Evolutionary conservation across 2,797 vertebrate genomes (phyloP).

Genomic region (Cynodonichthys magdalenae): DNA sequence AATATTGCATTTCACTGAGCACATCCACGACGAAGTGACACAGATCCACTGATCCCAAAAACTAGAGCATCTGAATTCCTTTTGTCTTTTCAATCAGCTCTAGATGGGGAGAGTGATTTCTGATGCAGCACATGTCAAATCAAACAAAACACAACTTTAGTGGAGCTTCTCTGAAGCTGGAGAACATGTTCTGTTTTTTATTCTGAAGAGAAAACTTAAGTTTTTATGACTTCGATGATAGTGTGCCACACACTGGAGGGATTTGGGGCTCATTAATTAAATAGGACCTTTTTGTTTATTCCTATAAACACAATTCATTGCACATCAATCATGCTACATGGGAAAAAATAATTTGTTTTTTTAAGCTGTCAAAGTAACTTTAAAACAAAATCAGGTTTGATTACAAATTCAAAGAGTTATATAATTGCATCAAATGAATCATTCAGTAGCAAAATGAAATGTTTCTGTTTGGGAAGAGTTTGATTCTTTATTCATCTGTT

Average conservation of each 20-base stretch:
- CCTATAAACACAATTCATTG: background rate
- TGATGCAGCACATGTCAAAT: slow-evolving; percentile 1
- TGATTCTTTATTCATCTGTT: slow-evolving; percentile 10
- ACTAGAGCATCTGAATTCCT: slow-evolving; percentile 1
- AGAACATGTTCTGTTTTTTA: no score
- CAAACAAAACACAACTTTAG: background rate
- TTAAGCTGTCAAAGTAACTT: slow-evolving; percentile 9
- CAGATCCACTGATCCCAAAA: background rate
- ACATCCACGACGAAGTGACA: slow-evolving; percentile 8
- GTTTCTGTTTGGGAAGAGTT: background rate
- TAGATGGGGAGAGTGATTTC: background rate
- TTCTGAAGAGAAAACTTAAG: background rate
- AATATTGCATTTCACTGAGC: slow-evolving; percentile 11
- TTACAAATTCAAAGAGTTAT: slow-evolving; percentile 1
- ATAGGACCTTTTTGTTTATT: slow-evolving; percentile 2
- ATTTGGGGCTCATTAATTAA: slow-evolving; percentile 3
- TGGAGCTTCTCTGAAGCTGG: background rate
- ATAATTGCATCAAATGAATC: slow-evolving; percentile 1
- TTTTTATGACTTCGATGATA: background rate
- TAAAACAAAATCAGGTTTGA: slow-evolving; percentile 7
- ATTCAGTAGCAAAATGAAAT: slow-evolving; percentile 1
- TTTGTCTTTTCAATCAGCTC: background rate
- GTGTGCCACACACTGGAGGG: background rate
- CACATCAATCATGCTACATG: background rate
- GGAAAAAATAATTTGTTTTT: background rate